Percentiles rank a stretch among this genome's conserved stretches.
Conservation (phyloP, 2,888 invertebrate species). For the Panopea generosa region DNA sequence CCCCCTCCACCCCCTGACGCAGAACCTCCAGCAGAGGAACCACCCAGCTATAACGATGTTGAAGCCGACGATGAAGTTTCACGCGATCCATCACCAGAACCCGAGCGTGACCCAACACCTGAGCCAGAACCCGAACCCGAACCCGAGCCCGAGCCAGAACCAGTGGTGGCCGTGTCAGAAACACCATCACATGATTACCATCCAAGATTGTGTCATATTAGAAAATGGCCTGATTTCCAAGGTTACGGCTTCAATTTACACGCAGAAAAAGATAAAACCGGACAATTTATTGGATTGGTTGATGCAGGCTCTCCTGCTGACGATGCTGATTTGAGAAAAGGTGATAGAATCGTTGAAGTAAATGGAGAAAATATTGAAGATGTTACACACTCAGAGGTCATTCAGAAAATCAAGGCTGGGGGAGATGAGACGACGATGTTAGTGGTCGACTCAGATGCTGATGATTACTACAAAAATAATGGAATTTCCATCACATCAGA, state of each 20-base stretch:
- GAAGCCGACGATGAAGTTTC: conserved; percentile 31
- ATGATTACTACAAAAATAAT: conserved; percentile 89
- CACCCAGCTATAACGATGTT: conserved; percentile 42
- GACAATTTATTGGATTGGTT: conserved; percentile 98
- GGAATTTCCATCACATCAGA: conserved; percentile 81
- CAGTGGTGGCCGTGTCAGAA: conserved; percentile 13
- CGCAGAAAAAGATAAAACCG: conserved; percentile 97
- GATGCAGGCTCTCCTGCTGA: conserved; percentile 88
- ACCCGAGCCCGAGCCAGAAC: conserved; percentile 36
- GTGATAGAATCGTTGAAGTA: conserved; percentile 92
- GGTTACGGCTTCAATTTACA: conserved; percentile 99
- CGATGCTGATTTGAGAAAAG: conserved; percentile 90
- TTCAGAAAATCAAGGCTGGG: conserved; percentile 95
- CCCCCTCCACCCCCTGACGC: conserved; percentile 38
- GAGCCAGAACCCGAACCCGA: conserved; percentile 42
- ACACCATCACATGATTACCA: conserved; percentile 37
- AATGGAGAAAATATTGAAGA: conserved; percentile 95
- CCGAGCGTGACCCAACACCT: conserved; percentile 23
- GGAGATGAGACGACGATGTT: conserved; percentile 93
- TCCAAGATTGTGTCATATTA: conserved; percentile 92
- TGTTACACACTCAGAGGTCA: conserved; percentile 96
- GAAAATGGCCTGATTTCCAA: conserved; percentile 95
- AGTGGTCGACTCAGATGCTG: conserved; percentile 92
- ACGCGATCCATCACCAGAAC: conserved; percentile 14
- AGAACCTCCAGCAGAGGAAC: conserved; percentile 35